These are phyloP conservation scores for Malthinus flaveolus DNA, from an alignment of 2,888 invertebrate genomes.

Conservation along the genomic window DNA sequence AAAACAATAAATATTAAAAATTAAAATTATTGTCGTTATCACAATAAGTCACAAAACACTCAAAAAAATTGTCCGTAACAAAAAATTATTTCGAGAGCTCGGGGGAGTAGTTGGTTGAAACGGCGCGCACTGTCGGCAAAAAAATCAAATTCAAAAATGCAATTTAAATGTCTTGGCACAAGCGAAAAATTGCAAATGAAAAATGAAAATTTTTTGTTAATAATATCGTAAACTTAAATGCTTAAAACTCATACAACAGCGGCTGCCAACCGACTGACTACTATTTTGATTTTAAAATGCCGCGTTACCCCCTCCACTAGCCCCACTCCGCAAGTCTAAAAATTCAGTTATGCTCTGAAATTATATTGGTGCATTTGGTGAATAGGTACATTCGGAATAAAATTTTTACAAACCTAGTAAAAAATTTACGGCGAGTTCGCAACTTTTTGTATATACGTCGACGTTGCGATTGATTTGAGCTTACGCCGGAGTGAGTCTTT, in stretches of 20 bases:
- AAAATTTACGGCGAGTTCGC: no score
- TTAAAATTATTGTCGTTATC: slow-evolving; percentile 14
- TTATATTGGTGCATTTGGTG: slow-evolving; percentile 40
- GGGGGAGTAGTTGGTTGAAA: background rate
- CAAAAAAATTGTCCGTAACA: background rate
- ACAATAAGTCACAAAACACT: slow-evolving; percentile 14
- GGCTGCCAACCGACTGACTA: slow-evolving; percentile 37
- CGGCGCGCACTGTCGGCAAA: slow-evolving; percentile 7
- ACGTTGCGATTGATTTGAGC: no score
- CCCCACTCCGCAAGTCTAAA: slow-evolving; percentile 35
- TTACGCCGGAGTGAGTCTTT: no score
- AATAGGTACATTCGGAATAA: slow-evolving; percentile 35
- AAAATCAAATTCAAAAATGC: slow-evolving; percentile 5
- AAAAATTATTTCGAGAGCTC: background rate
- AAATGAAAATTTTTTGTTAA: slow-evolving; percentile 17
- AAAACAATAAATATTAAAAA: background rate
- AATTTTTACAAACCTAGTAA: slow-evolving; percentile 10
- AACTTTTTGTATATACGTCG: no score
- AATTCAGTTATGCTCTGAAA: slow-evolving; percentile 41
- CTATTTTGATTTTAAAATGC: slow-evolving; percentile 28
- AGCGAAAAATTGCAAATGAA: slow-evolving; percentile 13
- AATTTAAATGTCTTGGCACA: slow-evolving; percentile 8
- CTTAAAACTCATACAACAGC: slow-evolving; percentile 24
- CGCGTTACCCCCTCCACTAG: slow-evolving; percentile 27
- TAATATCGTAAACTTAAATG: slow-evolving; percentile 8